Evolutionary conservation across 1,140 invertebrate genomes (phyloP), one percentile per base, ranked within the genome.

Genomic region (Euura lappo): DNA sequence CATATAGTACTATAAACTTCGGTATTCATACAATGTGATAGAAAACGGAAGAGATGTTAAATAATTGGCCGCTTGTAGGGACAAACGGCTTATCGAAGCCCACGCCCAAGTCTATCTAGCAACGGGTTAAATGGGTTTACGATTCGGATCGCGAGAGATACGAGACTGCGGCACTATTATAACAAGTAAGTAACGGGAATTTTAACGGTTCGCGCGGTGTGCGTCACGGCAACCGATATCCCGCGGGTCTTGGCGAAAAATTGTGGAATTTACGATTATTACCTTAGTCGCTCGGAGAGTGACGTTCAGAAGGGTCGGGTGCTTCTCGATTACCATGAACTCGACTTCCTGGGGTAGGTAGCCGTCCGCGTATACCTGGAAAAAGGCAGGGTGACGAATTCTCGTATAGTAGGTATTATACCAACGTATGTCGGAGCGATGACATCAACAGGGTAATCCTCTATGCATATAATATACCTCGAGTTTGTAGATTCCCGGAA

Each of bases 221-320:
- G 6, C 51, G 51, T 8, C 28, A n/a, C 51, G 8, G 51, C 51
- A 60, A 60, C 51, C 28, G 28, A 28, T 28, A 28, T 28, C 28
- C 28, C 28, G 28, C 1, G 28, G 28, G 28, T 28, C 28, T 28
- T 28, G 28, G 28, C 28, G 28, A 28, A 28, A 28, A 28, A 28
- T 28, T 28, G 28, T 28, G 28, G 28, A 60, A 60, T 60, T 60
- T 60, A n/a, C 70, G 68, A 68, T 44, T 83, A 89, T 88, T 92
- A 96, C 95, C 90, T 94, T 94, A n/a, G 93, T 90, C 10, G 92
- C 91, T 78, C 92, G 91, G 75, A 97, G 84, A 5, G 95, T 97
- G 28, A 97, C 91, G 86, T 97, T 97, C 46, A 97, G 88, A 64
- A 94, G 85, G 2, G 95, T 97, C 6, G 95, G 95, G 86, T 95